Conservation (phyloP, 1,140 invertebrate species). For the Tetraneura akinire region DNA sequence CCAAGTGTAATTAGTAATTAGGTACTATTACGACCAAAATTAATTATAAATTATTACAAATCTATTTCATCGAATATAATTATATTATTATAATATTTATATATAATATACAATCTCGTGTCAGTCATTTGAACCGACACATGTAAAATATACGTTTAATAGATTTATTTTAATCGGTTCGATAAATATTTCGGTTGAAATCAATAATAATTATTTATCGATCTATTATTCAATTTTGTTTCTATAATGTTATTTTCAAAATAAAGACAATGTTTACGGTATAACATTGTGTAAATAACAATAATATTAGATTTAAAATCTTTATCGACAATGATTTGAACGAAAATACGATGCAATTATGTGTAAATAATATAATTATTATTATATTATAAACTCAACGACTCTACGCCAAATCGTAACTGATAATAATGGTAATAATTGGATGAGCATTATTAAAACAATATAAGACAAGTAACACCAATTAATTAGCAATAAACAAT, state of each 20-base stretch:
- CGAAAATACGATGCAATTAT: not conserved
- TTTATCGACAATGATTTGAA: not conserved
- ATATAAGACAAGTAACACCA: too few relatives aligned
- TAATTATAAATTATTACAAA: too few relatives aligned
- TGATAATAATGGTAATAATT: not conserved
- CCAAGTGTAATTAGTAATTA: too few relatives aligned
- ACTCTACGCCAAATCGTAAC: not conserved
- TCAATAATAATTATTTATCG: not conserved
- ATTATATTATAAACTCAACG: too few relatives aligned
- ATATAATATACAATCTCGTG: too few relatives aligned
- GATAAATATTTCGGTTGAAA: not conserved
- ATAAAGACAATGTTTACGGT: not conserved
- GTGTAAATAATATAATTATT: too few relatives aligned
- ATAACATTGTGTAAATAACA: not conserved
- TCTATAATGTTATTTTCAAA: not conserved
- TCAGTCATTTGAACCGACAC: too few relatives aligned
- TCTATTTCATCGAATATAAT: too few relatives aligned
- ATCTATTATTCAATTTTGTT: not conserved
- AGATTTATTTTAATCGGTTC: not conserved
- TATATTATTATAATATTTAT: too few relatives aligned
- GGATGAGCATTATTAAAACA: too few relatives aligned
- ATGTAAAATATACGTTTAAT: not conserved
- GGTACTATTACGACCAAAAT: too few relatives aligned
- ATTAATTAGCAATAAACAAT: too few relatives aligned
- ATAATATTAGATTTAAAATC: conserved; percentile 2